Evolutionary conservation across 2,113 vertebrate species (phyloP).

Genomic region (Anolis sagrei): DNA sequence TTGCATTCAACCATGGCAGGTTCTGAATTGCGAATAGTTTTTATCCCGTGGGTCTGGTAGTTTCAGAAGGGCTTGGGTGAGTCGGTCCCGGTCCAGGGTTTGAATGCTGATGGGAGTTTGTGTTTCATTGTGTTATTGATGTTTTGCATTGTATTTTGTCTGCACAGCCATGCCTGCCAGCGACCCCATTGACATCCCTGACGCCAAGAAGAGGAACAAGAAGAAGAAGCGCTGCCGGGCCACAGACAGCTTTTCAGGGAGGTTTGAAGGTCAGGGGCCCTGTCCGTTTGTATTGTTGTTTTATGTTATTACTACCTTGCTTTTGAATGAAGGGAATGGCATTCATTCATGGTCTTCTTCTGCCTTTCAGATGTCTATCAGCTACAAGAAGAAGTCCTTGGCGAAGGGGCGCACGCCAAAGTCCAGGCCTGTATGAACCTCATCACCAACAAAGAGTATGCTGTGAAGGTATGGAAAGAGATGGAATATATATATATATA

Average conservation of each 20-base stretch:
- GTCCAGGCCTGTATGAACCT: slow-evolving; percentile 95
- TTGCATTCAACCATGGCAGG: no score
- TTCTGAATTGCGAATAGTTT: no score
- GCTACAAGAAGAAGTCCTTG: slow-evolving; percentile 93
- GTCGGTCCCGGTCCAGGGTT: no score
- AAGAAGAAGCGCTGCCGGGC: slow-evolving; percentile 98
- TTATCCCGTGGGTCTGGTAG: no score
- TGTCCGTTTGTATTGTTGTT: no score
- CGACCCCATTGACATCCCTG: slow-evolving; percentile 95
- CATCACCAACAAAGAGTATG: slow-evolving; percentile 97
- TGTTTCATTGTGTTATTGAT: no score
- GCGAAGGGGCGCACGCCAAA: slow-evolving; percentile 94
- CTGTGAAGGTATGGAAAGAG: slow-evolving; percentile 90
- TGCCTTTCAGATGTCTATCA: slow-evolving; percentile 90
- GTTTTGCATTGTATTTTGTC: fast-evolving
- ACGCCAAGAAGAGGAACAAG: slow-evolving; percentile 96
- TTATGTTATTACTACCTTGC: no score
- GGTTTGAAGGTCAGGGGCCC: no score
- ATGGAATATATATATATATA: no score
- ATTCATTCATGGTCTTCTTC: no score
- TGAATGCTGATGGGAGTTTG: background rate
- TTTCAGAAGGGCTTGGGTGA: no score
- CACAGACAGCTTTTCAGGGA: slow-evolving; percentile 95
- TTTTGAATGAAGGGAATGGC: no score
- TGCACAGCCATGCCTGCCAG: slow-evolving; percentile 89